Base-by-base conservation (phyloP, 2,113 vertebrate genomes). In the Plectropomus leopardus region DNA sequence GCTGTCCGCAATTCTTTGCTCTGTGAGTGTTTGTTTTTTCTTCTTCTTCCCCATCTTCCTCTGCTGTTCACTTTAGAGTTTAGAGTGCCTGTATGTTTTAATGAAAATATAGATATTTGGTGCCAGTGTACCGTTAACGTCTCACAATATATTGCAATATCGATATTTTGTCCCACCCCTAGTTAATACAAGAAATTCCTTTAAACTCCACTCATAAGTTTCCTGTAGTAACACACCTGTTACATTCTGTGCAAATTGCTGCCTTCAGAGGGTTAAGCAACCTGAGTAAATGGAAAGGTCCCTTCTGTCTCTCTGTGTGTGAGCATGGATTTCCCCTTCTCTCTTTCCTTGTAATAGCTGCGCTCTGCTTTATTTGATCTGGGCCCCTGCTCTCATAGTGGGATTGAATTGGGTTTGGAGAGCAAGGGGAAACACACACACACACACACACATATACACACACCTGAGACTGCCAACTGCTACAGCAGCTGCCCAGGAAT, bases 291-390 rank as follows among this genome's bases (percentile, higher is more conserved):
- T 32, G 19, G 26, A 83, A 34, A 67, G 45, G 70, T 60, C 21
- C 9, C 47, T 47, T 61, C 6, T 14, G 1, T 30, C 3, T 47
- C 21, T 55, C 21, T 69, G 7, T 65, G 34, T 74, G 58, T 66
- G 32, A 57, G 67, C 10, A 45, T 89, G 88, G 85, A 85, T 89
- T 88, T 82, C 66, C 79, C 76, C 59, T 40, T 88, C 84, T 89
- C 78, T 74, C 51, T 84, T 85, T 89, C 81, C 87, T 77, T 81
- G 79, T 87, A 82, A 87, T 80, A 82, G 77, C 77, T 82, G 72
- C 13, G 45, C 81, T 85, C 63, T 63, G 83, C 82, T 90, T 88
- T 85, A 90, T 88, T 92, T 89, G 87, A 89, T 89, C 84, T 84
- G 70, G 24, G 67, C 67, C 55, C 68, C 58, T 1, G 45, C 71